phyloP scores from a whole-genome alignment of 2,797 vertebrate genomes.

The Hypotaenidia okinawae region DNA sequence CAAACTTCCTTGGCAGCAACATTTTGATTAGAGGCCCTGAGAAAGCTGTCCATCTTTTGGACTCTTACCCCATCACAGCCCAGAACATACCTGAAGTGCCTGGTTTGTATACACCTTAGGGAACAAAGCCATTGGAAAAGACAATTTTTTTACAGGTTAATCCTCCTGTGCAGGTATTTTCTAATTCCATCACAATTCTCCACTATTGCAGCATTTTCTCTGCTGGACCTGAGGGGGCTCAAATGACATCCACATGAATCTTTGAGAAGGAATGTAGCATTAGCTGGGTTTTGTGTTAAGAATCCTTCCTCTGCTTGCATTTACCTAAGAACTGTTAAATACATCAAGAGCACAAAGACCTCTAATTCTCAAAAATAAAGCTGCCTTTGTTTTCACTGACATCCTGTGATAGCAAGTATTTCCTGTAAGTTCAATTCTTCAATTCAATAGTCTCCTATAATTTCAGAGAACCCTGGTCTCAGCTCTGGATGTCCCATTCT shows the following conservation, averaged over 20 bases:
- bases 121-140: not conserved
- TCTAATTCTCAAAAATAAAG: not conserved
- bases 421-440: not conserved
- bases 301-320: not conserved
- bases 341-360: not conserved
- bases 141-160: not conserved
- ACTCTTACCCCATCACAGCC: not conserved
- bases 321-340: not conserved
- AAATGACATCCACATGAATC: not conserved
- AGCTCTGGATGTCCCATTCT: not conserved
- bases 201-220: not conserved
- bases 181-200: not conserved
- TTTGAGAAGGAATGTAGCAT: not conserved
- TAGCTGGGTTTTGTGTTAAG: not conserved
- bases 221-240: not conserved
- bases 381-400: not conserved
- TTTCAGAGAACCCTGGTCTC: not conserved
- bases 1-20: not conserved
- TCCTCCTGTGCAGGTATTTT: not conserved
- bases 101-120: not conserved
- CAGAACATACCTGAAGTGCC: not conserved
- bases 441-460: not conserved
- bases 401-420: not conserved
- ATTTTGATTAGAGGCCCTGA: not conserved
- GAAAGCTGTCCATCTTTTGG: not conserved